Percentiles rank a stretch among this genome's conserved stretches.
phyloP scores from a whole-genome alignment of 1,140 invertebrate species.

The Leptopilina clavipes region DNA sequence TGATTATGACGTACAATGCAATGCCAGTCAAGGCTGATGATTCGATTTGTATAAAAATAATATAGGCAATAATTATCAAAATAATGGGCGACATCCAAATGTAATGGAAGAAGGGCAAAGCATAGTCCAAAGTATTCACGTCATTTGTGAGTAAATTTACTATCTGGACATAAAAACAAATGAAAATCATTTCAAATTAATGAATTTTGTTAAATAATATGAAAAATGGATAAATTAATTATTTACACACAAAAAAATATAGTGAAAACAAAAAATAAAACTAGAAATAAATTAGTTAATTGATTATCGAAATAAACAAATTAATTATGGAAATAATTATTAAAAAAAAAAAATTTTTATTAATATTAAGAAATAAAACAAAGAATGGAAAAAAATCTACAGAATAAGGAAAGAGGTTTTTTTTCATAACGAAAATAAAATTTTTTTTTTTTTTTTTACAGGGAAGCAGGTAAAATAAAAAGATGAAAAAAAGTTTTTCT shows the following conservation, averaged over 20 bases:
- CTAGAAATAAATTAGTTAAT: no score
- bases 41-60: constrained; percentile 86
- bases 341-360: not conserved
- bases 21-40: constrained; percentile 86
- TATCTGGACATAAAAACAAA: constrained; percentile 81
- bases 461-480: no score
- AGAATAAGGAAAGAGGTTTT: no score
- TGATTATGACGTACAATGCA: constrained; percentile 84
- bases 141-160: constrained; percentile 96
- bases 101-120: constrained; percentile 83
- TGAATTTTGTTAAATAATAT: no score
- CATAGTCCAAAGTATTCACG: constrained; percentile 82
- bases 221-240: no score
- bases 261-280: no score
- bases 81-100: constrained; percentile 89
- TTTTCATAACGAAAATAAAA: no score
- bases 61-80: constrained; percentile 83
- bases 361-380: not conserved
- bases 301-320: no score
- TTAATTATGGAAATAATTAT: no score
- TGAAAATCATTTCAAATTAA: no score
- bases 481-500: not conserved
- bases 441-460: no score
- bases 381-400: not conserved
- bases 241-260: no score